These are phyloP conservation scores for Odontothrips loti DNA, from an alignment of 2,888 invertebrate species.

Conservation along the genomic window DNA sequence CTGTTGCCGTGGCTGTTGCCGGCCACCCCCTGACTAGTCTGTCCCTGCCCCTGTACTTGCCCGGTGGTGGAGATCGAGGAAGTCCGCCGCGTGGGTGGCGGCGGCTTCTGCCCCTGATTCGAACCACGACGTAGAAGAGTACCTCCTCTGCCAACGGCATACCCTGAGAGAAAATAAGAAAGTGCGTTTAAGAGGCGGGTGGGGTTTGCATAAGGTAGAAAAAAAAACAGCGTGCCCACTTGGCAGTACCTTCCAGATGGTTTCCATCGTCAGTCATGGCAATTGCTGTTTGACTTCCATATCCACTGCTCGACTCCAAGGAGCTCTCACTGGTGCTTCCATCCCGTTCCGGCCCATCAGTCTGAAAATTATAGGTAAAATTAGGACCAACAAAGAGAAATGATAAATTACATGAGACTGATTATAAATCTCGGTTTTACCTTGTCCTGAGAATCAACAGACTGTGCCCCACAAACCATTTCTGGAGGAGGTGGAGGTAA, in stretches of 20 bases:
- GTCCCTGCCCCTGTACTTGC: slow-evolving; percentile 7
- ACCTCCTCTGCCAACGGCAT: slow-evolving; percentile 40
- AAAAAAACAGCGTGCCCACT: slow-evolving; percentile 32
- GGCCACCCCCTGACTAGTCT: background rate
- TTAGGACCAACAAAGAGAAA: background rate
- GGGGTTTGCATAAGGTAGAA: slow-evolving; percentile 28
- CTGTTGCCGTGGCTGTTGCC: no score
- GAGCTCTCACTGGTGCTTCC: slow-evolving; percentile 70
- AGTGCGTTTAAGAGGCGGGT: slow-evolving; percentile 34
- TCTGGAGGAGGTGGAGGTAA: slow-evolving; percentile 55
- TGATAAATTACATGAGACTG: no score
- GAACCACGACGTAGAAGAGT: slow-evolving; percentile 56
- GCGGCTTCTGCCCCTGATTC: slow-evolving; percentile 56
- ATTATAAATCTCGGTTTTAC: slow-evolving; percentile 42
- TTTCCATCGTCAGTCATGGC: slow-evolving; percentile 45
- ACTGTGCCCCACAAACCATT: slow-evolving; percentile 35
- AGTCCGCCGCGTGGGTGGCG: slow-evolving; percentile 78
- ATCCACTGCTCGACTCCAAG: slow-evolving; percentile 69
- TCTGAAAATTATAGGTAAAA: slow-evolving; percentile 36
- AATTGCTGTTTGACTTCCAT: slow-evolving; percentile 71
- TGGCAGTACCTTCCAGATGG: slow-evolving; percentile 38
- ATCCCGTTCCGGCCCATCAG: slow-evolving; percentile 46
- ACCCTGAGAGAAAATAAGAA: slow-evolving; percentile 31
- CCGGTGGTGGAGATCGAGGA: slow-evolving; percentile 56
- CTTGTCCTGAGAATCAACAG: slow-evolving; percentile 49